Base-by-base conservation (phyloP, 2,888 invertebrate species). In the Brenthis ino region DNA sequence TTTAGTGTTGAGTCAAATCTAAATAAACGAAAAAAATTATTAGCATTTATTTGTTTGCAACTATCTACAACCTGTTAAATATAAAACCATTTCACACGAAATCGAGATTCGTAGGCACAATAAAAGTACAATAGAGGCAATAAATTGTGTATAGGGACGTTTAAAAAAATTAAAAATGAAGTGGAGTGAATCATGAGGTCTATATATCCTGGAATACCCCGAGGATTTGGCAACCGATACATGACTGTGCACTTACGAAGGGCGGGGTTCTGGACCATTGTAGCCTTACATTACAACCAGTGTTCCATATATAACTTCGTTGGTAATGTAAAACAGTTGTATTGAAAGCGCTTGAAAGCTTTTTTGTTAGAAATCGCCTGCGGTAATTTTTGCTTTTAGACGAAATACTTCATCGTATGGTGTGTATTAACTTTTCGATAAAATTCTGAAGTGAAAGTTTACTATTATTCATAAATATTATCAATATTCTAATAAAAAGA, bases 181-280 rank as follows among this genome's bases (percentile, higher is more conserved):
- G 37, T 83, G 82, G 82, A 84, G 81, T 86, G 88, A 86, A 88
- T 89, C 88, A 88, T 85, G 82, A 82, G 81, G 77, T 72, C 76
- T 74, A 74, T 72, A 75, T 79, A 79, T 82, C 79, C 76, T 81
- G 78, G 70, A 81, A 78, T 83, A 84, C 88, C 88, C 85, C 68
- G 83, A 85, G 91, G 88, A 86, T 90, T 91, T 91, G 89, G 90
- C 88, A 89, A 88, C 87, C 88, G 83, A 86, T 88, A 91, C 91
- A 91, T 82, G 91, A 88, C 84, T 89, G 84, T 91, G 91, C 91
- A 91, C 91, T 91, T 89, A 90, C 84, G 79, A 79, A 69, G 69
- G 74, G 73, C 68, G 72, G 72, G 70, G 66, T 61, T 71, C 65
- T 67, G 72, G 72, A 69, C 72, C 71, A 60, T 61, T 71, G 71